phyloP scores from a whole-genome alignment of 1,140 invertebrate genomes.

The Paralvinella palmiformis region DNA sequence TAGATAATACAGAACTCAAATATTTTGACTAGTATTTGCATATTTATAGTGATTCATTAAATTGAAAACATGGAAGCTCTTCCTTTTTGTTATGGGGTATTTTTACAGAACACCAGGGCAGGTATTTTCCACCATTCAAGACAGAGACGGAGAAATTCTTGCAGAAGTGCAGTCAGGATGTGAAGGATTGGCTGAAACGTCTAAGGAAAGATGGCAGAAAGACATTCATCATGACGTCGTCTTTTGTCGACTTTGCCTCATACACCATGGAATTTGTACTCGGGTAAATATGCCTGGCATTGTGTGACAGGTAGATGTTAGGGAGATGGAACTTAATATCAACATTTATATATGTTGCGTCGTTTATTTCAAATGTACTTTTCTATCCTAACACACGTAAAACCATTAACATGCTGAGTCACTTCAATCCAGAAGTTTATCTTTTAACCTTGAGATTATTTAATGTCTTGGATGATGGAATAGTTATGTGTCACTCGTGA shows the following conservation, averaged over 20 bases:
- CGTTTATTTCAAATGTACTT: no score
- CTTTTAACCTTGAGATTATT: no score
- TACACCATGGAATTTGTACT: constrained; percentile 61
- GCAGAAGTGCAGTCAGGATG: constrained; percentile 55
- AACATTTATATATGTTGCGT: no score
- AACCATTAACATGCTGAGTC: no score
- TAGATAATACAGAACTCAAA: background rate
- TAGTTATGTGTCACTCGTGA: no score
- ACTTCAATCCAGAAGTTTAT: no score
- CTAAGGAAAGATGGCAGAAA: constrained; percentile 56
- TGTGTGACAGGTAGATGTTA: background rate
- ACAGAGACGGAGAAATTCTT: constrained; percentile 61
- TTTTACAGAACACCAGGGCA: constrained; percentile 31
- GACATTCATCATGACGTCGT: constrained; percentile 69
- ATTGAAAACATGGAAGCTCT: background rate
- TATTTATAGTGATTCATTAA: background rate
- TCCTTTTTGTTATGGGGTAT: background rate
- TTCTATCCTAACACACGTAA: no score
- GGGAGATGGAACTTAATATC: no score
- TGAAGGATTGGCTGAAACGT: constrained; percentile 62
- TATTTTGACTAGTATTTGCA: constrained; percentile 6
- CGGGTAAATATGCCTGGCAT: constrained; percentile 51
- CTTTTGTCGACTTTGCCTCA: constrained; percentile 67
- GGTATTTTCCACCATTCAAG: constrained; percentile 62
- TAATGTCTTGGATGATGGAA: no score